These are phyloP conservation scores for Gallinago nigripennis DNA, from an alignment of 2,797 vertebrate genomes.

Conservation along the genomic window DNA sequence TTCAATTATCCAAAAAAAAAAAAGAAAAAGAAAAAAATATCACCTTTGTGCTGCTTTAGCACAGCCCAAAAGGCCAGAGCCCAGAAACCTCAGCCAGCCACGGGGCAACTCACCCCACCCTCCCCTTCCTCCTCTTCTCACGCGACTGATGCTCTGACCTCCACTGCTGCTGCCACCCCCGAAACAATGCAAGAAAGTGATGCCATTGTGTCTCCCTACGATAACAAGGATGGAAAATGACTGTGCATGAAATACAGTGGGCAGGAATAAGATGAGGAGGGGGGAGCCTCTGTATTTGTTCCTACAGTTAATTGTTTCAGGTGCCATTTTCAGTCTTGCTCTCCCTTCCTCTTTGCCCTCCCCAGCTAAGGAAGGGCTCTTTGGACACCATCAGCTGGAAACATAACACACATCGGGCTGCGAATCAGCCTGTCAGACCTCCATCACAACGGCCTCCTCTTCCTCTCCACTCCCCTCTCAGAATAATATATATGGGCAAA, in stretches of 20 bases:
- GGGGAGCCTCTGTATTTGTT: not conserved
- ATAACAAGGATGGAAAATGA: not conserved
- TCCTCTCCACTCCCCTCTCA: not conserved
- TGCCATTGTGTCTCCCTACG: not conserved
- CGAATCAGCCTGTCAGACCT: not conserved
- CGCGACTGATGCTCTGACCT: not conserved
- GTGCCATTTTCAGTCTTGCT: not conserved
- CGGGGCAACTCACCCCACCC: not conserved
- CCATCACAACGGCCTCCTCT: not conserved
- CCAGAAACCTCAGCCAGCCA: not conserved
- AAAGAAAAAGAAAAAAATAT: not conserved
- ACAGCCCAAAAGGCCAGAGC: not conserved
- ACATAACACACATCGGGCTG: accelerated
- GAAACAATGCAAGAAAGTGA: not conserved
- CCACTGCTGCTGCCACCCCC: not conserved
- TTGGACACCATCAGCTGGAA: accelerated
- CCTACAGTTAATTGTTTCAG: not conserved
- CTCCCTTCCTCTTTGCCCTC: not conserved
- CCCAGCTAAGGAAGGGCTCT: not conserved
- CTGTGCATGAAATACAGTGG: not conserved
- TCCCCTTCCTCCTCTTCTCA: not conserved
- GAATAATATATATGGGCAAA: not conserved
- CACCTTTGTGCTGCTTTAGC: not conserved
- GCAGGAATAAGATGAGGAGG: not conserved
- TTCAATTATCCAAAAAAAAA: not conserved